A percentile compares a stretch with the other conserved stretches of the same genome.
phyloP scores from a whole-genome alignment of 2,888 invertebrate genomes.

The Scaptomyza caliginosa region DNA sequence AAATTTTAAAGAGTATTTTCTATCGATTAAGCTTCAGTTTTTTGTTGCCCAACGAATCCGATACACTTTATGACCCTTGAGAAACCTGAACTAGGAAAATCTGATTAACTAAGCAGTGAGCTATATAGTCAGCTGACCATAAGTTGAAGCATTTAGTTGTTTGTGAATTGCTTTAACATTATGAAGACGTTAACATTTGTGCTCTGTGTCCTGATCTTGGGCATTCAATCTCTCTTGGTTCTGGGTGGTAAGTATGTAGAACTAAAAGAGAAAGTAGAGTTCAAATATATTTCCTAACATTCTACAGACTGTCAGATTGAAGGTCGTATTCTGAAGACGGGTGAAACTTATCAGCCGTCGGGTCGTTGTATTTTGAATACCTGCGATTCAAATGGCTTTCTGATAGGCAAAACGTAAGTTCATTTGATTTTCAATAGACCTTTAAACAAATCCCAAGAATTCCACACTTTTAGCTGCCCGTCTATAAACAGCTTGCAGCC shows the following conservation, averaged over 20 bases:
- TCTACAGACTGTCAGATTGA: conserved; percentile 28
- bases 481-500: conserved; percentile 15
- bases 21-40: neutral
- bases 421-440: neutral
- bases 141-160: neutral
- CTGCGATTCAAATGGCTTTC: neutral
- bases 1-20: no score
- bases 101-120: neutral
- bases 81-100: neutral
- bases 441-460: neutral
- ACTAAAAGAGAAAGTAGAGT: no score
- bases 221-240: conserved; percentile 46
- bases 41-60: neutral
- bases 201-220: conserved; percentile 50
- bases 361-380: neutral
- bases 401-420: conserved; percentile 41
- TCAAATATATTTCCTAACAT: no score
- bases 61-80: neutral
- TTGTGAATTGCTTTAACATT: neutral
- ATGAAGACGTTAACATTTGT: conserved; percentile 57
- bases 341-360: conserved; percentile 16
- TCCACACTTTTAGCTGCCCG: conserved; percentile 56
- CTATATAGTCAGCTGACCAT: neutral
- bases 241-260: conserved; percentile 36
- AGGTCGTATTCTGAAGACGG: conserved; percentile 32